Base-by-base conservation (phyloP, 1,140 invertebrate species). In the Steinernema khuongi region DNA sequence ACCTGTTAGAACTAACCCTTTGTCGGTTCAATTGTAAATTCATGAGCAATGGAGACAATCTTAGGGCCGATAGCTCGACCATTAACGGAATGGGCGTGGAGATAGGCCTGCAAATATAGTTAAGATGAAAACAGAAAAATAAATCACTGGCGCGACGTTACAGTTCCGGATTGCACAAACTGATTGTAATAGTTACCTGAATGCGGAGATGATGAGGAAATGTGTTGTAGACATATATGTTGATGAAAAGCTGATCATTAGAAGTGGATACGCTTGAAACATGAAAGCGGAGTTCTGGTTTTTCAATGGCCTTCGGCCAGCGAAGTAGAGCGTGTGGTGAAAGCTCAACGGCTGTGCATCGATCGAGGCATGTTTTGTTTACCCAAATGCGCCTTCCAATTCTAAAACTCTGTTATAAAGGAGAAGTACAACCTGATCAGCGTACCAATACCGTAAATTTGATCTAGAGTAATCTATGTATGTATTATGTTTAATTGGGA, bases 71-170 rank as follows among this genome's bases (percentile, higher is more conserved):
- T 60, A 22, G 26, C 22, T 11, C 50, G 50, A n/a, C 50, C 50
- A 22, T 22, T 7, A 22, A 60, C 50, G 50, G 50, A 60, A 22
- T 60, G 50, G 50, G 50, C 50, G 50, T 60, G 50, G 50, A 60
- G 50, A 26, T 60, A 60, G 7, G 50, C 26, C 50, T 60, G 50
- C 50, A 60, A 60, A 26, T n/a, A n/a, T n/a, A 60, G 50, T 7
- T 22, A 22, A 60, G 14, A 22, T 22, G 26, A 26, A 60, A 60
- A 60, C 11, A 26, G 4, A 26, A 22, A 60, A 60, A 60, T 60
- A 60, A 60, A 60, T 60, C 50, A 60, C 50, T n/a, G 50, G 50
- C 50, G 50, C 50, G 36, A 7, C 36, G 36, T n/a, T n/a, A n/a
- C 7, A 60, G 50, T 60, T 60, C 50, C 50, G 50, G 50, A 60